Base-by-base conservation (phyloP, 2,888 invertebrate genomes). In the Petrophora chlorosata region DNA sequence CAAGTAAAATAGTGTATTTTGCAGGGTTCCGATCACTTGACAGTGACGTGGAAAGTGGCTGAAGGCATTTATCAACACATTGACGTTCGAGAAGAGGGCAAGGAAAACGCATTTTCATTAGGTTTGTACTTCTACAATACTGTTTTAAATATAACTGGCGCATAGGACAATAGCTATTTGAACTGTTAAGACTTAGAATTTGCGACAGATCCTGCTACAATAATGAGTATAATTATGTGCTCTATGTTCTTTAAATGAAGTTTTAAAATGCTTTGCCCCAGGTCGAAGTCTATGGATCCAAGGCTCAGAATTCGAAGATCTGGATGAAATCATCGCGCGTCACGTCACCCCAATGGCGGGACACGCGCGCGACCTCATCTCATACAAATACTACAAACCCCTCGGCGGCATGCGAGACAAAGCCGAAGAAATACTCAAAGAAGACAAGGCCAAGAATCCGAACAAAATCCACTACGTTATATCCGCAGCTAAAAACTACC, bases 251-350 rank as follows among this genome's bases (percentile, higher is more conserved):
- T 7, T 19, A 19, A 19, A 7, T 19, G 19, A 5, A 2, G 4
- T 1, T 19, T 19, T 7, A 7, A 30, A 2, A 9, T 25, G 30
- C 1, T 39, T 38, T 36, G 36, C 13, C 39, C 26, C 65, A 90
- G 91, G 91, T 68, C 88, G 90, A 62, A 92, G 91, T 74, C 91
- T 99, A 7, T 95, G 95, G 94, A 99, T 99, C 65, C 95, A 94
- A 22, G 94, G 92, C 52, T 97, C 98, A 69, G 98, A 98, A 73
- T 99, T 98, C 82, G 99, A 99, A 88, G 99, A 99, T 85, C 90
- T 99, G 19, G 99, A 99, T 82, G 99, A 99, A 94, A 99, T 99
- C 51, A 97, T 99, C 43, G 99, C 99, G 0, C 93, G 99, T 7
- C 94, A 98, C 84, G 95, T 99, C 3, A 98, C 97, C 51, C 99